Evolutionary conservation across 2,113 vertebrate species (phyloP).

Genomic region (Phylloscopus trochilus): DNA sequence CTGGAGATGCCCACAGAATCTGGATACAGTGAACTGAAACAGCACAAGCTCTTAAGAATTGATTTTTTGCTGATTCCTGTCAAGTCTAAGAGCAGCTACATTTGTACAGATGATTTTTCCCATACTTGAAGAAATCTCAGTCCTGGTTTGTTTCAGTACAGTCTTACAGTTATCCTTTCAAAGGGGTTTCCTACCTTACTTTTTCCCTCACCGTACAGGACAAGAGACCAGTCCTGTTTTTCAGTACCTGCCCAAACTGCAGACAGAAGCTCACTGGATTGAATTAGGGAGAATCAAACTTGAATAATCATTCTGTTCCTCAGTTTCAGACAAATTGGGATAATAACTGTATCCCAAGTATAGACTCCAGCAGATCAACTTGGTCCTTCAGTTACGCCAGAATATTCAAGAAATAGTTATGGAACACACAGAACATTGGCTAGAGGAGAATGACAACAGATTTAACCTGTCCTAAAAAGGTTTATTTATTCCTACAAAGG

Average conservation of each 20-base stretch:
- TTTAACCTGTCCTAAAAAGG: not conserved
- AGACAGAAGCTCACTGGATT: not conserved
- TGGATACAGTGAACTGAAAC: not conserved
- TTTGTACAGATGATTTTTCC: not conserved
- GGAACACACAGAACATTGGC: not conserved
- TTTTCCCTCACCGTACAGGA: not conserved
- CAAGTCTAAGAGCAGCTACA: not conserved
- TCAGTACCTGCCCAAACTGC: not conserved
- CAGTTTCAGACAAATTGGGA: not conserved
- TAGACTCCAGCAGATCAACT: not conserved
- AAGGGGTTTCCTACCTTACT: not conserved
- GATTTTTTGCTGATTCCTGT: not conserved
- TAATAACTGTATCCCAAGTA: not conserved
- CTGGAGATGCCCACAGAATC: not conserved
- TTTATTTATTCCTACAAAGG: not conserved
- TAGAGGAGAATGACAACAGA: not conserved
- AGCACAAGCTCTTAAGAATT: not conserved
- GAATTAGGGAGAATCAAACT: constrained; percentile 15
- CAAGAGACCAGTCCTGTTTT: not conserved
- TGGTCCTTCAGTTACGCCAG: not conserved
- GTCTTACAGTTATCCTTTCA: not conserved
- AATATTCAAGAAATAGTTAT: not conserved
- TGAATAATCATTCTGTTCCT: not conserved
- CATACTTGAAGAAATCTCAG: not conserved
- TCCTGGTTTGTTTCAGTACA: not conserved